Evolutionary conservation across 2,888 invertebrate species (phyloP).

Genomic region (Zaprionus lineosus): DNA sequence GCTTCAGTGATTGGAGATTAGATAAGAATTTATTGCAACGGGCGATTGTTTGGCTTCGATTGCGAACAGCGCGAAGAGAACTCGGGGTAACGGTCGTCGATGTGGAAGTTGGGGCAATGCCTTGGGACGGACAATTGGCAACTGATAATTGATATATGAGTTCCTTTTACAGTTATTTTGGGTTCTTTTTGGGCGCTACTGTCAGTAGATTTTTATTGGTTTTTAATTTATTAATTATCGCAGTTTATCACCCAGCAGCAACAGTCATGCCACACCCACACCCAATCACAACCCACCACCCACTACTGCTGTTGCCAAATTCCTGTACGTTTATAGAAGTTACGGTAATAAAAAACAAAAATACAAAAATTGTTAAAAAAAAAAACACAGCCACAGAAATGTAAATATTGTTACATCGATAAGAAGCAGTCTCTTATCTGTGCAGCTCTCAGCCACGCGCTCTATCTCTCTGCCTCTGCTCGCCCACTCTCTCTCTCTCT

Average conservation of each 20-base stretch:
- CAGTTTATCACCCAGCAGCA: conserved; percentile 19
- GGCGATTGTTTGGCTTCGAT: conserved; percentile 56
- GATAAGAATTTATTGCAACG: conserved; percentile 74
- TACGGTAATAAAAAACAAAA: conserved; percentile 37
- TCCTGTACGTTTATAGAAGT: conserved; percentile 11
- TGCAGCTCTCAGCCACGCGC: conserved; percentile 20
- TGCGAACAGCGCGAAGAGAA: conserved; percentile 1
- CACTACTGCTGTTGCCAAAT: conserved; percentile 44
- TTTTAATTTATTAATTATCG: conserved; percentile 42
- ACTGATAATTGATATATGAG: conserved; percentile 67
- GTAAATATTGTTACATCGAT: conserved; percentile 78
- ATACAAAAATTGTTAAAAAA: conserved; percentile 20
- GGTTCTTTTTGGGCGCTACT: too few species aligned
- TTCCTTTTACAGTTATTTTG: conserved; percentile 61
- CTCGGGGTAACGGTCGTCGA: neutral
- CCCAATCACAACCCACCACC: too few species aligned
- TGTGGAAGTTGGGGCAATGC: conserved; percentile 7
- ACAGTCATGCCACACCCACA: too few species aligned
- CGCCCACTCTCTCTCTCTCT: neutral
- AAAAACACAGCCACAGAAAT: conserved; percentile 59
- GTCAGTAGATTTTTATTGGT: conserved; percentile 38
- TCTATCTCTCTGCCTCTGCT: conserved; percentile 3
- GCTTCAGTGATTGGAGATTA: conserved; percentile 76
- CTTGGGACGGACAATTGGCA: conserved; percentile 18
- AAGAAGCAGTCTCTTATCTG: conserved; percentile 48